phyloP scores from a whole-genome alignment of 64 coral and sea anemone species.

The Pocillopora verrucosa region DNA sequence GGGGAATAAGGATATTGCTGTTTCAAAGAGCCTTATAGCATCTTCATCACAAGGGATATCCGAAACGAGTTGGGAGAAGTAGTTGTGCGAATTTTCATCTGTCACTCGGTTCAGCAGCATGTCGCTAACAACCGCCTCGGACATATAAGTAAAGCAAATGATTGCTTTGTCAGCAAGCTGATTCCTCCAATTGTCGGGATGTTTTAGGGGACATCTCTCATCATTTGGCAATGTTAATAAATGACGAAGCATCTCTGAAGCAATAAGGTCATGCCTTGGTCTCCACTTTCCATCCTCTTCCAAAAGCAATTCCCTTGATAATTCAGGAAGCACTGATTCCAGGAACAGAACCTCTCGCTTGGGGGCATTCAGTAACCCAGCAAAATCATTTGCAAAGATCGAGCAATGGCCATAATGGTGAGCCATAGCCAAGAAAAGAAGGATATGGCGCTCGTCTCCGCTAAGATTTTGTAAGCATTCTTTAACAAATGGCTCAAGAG shows the following conservation, averaged over 20 bases:
- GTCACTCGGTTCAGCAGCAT: constrained; percentile 35
- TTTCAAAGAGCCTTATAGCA: constrained; percentile 53
- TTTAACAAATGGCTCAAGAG: constrained; percentile 45
- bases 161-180: constrained; percentile 47
- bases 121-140: not conserved
- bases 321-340: constrained; percentile 15
- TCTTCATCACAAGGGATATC: constrained; percentile 61
- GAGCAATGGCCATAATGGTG: constrained; percentile 53
- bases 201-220: not conserved
- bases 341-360: constrained; percentile 6
- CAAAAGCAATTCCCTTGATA: constrained; percentile 21
- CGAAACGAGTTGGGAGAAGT: constrained; percentile 42
- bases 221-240: constrained; percentile 5
- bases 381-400: constrained; percentile 23
- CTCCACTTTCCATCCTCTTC: constrained; percentile 76
- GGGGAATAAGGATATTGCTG: constrained; percentile 53
- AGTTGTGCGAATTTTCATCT: constrained; percentile 15
- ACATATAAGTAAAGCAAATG: constrained; percentile 48
- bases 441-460: not conserved
- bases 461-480: constrained; percentile 47
- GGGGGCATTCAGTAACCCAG: not conserved
- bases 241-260: constrained; percentile 38
- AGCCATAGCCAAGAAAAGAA: constrained; percentile 66
- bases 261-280: constrained; percentile 50
- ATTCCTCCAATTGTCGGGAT: constrained; percentile 55